Base-by-base conservation (phyloP, 2,888 invertebrate genomes). In the Polyommatus iphigenia region DNA sequence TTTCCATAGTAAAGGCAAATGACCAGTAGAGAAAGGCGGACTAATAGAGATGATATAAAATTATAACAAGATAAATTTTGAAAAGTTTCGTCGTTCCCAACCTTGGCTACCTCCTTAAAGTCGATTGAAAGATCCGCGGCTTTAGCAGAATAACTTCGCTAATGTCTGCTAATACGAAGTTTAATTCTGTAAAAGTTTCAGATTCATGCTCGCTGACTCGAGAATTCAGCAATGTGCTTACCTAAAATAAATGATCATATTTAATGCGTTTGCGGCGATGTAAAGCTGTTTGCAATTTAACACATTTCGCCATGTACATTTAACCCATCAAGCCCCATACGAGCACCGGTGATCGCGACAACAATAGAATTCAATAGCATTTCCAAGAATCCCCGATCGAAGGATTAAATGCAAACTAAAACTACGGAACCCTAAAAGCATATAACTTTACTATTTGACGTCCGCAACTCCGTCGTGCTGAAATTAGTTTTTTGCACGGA, bases 1-100 rank as follows among this genome's bases (percentile, higher is more conserved):
- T 85, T 85, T 83, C 82, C 85, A 85, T 89, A 87, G 89, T 18
- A 20, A 73, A 73, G 73, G 46, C 46, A 73, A 73, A 29, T 50
- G 4, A 24, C 73, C 24, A 46, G 73, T 24, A 77, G 57, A 29
- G 77, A 72, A 71, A 41, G n/a, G 54, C 67, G 54, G 36, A 78
- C 77, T 54, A 79, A 73, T 71, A 79, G 77, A 79, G 78, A 72
- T 71, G 71, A 80, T 80, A 78, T 79, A 79, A 79, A 78, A 73
- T 67, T 71, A 24, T 54, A 57, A 77, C 76, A 71, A 67, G 71
- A 75, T 80, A 71, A 77, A 80, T 72, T 72, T 76, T 46, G 78
- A 20, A 76, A 76, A 76, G 59, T 78, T 76, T 76, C 41, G 59
- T 76, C 76, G 78, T 71, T 76, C 32, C 67, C 73, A 71, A 62